These are phyloP conservation scores for Diaphora mendica DNA, from an alignment of 2,888 invertebrate species.

Conservation along the genomic window DNA sequence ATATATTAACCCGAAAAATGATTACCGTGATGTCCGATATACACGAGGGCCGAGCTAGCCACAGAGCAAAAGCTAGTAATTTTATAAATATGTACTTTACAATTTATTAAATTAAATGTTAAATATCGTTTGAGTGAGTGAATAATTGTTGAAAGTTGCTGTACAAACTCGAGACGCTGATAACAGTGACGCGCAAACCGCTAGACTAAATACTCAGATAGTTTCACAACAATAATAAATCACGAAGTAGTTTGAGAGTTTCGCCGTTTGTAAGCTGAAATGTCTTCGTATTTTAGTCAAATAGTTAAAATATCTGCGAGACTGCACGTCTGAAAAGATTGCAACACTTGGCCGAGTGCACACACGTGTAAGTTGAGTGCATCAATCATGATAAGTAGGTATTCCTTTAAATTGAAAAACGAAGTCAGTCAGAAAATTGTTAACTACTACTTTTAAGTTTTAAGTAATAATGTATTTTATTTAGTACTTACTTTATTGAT, in stretches of 20 bases:
- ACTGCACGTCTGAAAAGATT: slow-evolving; percentile 41
- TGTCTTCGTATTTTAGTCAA: slow-evolving; percentile 47
- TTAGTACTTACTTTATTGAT: background rate
- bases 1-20: too few species aligned
- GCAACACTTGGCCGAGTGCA: slow-evolving; percentile 30
- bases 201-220: slow-evolving; percentile 74
- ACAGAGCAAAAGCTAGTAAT: too few species aligned
- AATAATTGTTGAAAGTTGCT: slow-evolving; percentile 59
- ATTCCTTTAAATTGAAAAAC: slow-evolving; percentile 8
- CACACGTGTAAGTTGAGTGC: slow-evolving; percentile 23
- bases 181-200: slow-evolving; percentile 71
- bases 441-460: background rate
- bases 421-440: slow-evolving; percentile 12
- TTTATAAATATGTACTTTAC: too few species aligned
- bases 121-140: slow-evolving; percentile 20
- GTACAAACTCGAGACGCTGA: slow-evolving; percentile 58
- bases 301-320: slow-evolving; percentile 38
- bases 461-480: too few species aligned
- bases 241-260: slow-evolving; percentile 67
- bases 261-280: slow-evolving; percentile 43
- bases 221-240: slow-evolving; percentile 77
- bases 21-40: too few species aligned
- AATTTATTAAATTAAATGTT: too few species aligned
- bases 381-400: slow-evolving; percentile 18
- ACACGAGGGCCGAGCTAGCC: too few species aligned